phyloP scores from a whole-genome alignment of 2,113 vertebrate species.

The Gymnocephalus cernua region DNA sequence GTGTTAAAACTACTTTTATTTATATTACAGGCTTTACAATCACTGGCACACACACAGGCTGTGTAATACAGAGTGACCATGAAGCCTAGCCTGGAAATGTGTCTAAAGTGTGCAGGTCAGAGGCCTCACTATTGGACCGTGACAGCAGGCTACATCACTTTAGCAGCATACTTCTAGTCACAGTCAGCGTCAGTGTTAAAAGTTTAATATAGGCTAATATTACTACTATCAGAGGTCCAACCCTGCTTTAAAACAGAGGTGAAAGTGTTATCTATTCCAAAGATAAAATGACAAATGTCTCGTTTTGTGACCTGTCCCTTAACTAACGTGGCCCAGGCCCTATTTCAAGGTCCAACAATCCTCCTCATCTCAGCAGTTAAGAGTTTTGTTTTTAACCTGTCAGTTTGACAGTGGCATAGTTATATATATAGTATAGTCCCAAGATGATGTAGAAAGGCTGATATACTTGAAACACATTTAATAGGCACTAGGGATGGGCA shows the following conservation, averaged over 20 bases:
- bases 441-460: neutral
- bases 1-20: neutral
- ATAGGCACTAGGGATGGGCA: too few relatives aligned
- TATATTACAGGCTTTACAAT: conserved; percentile 15
- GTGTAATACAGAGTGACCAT: conserved; percentile 12
- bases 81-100: conserved; percentile 22
- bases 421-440: neutral
- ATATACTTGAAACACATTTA: neutral
- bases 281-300: neutral
- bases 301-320: neutral
- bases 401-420: neutral
- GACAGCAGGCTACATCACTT: neutral
- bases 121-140: conserved; percentile 54
- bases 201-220: neutral
- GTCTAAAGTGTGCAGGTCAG: conserved; percentile 48
- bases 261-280: neutral
- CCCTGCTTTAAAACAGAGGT: neutral
- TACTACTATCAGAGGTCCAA: neutral
- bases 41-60: conserved; percentile 1
- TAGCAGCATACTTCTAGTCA: neutral
- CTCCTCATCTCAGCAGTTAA: neutral
- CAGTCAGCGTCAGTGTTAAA: neutral
- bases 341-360: neutral
- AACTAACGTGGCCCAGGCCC: neutral
- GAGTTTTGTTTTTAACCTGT: neutral